A percentile compares a stretch with the other conserved stretches of the same genome.
These are phyloP conservation scores for Eptesicus fuscus DNA, from an alignment of 2,113 vertebrate genomes.

Conservation along the genomic window DNA sequence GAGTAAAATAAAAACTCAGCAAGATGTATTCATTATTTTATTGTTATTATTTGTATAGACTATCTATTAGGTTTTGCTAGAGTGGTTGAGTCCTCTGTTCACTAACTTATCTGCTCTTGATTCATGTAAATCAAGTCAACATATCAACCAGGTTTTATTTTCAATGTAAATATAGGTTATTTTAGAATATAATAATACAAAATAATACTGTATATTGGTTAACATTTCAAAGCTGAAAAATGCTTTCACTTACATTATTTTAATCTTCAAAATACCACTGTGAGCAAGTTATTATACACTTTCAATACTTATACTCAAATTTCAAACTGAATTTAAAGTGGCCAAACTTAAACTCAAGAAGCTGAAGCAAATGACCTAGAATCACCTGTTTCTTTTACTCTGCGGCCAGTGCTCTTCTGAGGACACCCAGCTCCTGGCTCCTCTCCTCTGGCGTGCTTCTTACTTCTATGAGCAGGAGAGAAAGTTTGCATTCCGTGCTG, in stretches of 20 bases:
- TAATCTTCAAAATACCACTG: not conserved
- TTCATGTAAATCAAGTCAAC: not conserved
- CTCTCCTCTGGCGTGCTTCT: not conserved
- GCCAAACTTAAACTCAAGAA: not conserved
- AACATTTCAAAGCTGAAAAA: not conserved
- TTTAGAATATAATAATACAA: not conserved
- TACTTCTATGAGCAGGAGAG: not conserved
- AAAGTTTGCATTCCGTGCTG: rapidly evolving
- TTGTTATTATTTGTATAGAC: not conserved
- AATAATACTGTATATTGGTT: not conserved
- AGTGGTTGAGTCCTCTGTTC: too few species aligned
- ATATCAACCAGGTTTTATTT: not conserved
- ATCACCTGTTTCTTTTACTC: not conserved
- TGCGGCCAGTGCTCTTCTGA: too few species aligned
- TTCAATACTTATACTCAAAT: not conserved
- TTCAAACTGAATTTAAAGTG: not conserved
- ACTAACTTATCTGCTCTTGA: not conserved
- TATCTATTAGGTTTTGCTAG: not conserved
- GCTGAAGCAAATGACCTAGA: not conserved
- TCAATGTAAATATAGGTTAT: not conserved
- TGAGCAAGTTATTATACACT: not conserved
- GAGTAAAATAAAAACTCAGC: not conserved
- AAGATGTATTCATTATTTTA: not conserved
- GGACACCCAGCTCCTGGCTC: rapidly evolving
- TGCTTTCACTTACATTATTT: not conserved